These are phyloP conservation scores for Silurus glanis DNA, from an alignment of 2,113 vertebrate genomes.

Conservation along the genomic window DNA sequence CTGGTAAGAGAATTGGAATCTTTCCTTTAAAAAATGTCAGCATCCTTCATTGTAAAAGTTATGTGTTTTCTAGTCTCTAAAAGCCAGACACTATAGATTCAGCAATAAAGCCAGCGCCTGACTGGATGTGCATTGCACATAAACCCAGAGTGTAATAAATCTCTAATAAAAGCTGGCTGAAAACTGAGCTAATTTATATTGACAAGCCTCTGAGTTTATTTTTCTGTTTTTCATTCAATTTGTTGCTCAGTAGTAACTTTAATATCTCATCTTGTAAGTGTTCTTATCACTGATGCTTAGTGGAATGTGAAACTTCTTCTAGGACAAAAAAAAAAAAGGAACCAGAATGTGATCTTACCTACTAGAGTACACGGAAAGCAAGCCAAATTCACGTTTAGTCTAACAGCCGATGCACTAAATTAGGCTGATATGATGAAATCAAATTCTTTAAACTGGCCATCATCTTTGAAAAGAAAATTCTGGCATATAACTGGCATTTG, in stretches of 20 bases:
- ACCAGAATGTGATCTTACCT: background rate
- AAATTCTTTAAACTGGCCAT: background rate
- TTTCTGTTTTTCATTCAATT: background rate
- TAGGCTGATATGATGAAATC: background rate
- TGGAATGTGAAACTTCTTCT: conserved; percentile 3
- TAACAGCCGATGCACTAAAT: background rate
- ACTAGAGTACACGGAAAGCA: background rate
- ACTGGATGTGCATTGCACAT: background rate
- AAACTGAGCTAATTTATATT: conserved; percentile 10
- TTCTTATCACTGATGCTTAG: conserved; percentile 19
- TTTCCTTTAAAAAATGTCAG: background rate
- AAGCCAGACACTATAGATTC: conserved; percentile 3
- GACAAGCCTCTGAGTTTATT: background rate
- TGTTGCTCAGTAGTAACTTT: background rate
- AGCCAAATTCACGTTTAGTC: background rate
- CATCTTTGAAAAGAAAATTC: background rate
- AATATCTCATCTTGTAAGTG: background rate
- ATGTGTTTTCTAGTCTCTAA: background rate
- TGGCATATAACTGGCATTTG: background rate
- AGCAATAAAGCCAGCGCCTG: background rate
- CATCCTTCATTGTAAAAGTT: background rate
- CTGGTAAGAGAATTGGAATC: background rate
- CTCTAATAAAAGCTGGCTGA: background rate
- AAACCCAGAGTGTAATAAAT: conserved; percentile 7
- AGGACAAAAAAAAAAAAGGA: background rate